Evolutionary conservation across 2,797 vertebrate species (phyloP).

Genomic region (Galaxias olidus): DNA sequence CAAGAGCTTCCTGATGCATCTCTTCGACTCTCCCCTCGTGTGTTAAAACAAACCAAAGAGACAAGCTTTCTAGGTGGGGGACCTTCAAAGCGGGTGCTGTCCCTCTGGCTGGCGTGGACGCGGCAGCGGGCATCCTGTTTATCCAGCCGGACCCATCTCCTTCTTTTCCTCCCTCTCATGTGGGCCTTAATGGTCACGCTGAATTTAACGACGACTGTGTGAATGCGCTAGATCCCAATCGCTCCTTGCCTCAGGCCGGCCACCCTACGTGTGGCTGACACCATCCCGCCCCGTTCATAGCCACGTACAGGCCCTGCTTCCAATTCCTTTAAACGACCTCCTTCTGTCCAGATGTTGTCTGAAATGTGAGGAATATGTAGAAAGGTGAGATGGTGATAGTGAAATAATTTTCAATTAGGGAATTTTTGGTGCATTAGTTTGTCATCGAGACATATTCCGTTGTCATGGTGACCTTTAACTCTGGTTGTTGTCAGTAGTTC

Average conservation of each 20-base stretch:
- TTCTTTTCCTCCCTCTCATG: conserved; percentile 57
- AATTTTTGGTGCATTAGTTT: too few species aligned
- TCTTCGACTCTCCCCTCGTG: conserved; percentile 41
- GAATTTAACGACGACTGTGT: conserved; percentile 57
- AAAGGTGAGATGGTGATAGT: too few species aligned
- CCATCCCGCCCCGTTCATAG: not conserved
- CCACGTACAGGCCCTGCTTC: too few species aligned
- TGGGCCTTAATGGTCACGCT: conserved; percentile 39
- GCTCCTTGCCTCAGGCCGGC: conserved; percentile 27
- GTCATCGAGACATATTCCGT: not conserved
- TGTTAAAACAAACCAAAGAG: conserved; percentile 50
- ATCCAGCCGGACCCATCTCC: conserved; percentile 43
- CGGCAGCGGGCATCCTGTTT: conserved; percentile 75
- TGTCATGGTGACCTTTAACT: too few species aligned
- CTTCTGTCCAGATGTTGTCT: not conserved
- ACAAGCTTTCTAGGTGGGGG: conserved; percentile 57
- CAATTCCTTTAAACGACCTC: not conserved
- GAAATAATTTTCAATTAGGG: too few species aligned
- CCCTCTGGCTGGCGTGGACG: conserved; percentile 33
- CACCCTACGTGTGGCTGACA: conserved; percentile 28
- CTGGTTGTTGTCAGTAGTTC: not conserved
- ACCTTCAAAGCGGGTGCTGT: conserved; percentile 49
- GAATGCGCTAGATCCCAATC: conserved; percentile 24
- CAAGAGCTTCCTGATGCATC: conserved; percentile 35
- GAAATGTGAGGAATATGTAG: too few species aligned